Base-by-base conservation (phyloP, 2,888 invertebrate genomes). In the Spicauda simplicius region DNA sequence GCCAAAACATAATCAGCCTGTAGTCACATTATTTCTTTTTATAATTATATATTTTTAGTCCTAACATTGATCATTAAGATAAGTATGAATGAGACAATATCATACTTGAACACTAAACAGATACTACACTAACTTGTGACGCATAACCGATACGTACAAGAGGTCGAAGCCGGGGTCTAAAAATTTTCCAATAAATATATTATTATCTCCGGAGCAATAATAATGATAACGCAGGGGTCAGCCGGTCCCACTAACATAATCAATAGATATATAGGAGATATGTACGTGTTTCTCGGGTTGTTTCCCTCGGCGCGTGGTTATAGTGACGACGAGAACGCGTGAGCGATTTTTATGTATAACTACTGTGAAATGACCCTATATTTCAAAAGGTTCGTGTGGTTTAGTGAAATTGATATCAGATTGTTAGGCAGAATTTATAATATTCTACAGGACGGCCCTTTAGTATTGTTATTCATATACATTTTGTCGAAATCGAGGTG, bases 151-250 rank as follows among this genome's bases (percentile, higher is more conserved):
- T 61, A 61, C 52, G 60, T 18, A 50, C 18, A 18, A 19, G 33
- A 61, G 60, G 60, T 61, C 60, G 52, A 52, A 48, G 52, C 12
- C 50, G 60, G 54, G 54, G 45, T 16, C 54, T 54, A 54, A 62
- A 54, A 62, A 62, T 62, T 61, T 62, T 54, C 62, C 62, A 62
- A 62, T 62, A 62, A 62, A 62, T 62, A 45, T 60, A 60, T 33
- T 62, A 37, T 62, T 55, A 62, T 62, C 62, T 37, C 33, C 18
- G 10, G 53, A 16, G 45, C 45, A 41, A 41, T 25, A 62, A 41
- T 45, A 62, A 30, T 41, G 54, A 54, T 45, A 54, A 37, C 37
- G 33, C 60, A 3, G 45, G 54, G 62, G 62, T 62, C 62, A 62
- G 41, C 54, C 54, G 62, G 61, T 19, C 30, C 45, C 45, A 45